Conservation (phyloP, 1,140 invertebrate species). For the Drosophila sechellia region DNA sequence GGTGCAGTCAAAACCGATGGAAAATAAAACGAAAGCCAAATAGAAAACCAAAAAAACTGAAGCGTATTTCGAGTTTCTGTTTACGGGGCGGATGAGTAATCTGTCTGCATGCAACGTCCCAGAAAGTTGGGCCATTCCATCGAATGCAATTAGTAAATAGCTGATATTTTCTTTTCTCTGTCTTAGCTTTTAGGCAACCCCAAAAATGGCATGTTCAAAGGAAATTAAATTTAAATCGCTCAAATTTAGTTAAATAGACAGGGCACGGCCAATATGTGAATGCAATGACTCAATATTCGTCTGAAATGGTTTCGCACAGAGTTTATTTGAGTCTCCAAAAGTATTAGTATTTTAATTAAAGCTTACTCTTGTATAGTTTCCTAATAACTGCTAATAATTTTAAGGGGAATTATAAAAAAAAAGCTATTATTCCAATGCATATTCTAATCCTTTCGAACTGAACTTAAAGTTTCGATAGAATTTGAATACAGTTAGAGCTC, state of each 20-base stretch:
- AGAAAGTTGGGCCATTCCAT: constrained; percentile 6
- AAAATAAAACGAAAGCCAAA: constrained; percentile 7
- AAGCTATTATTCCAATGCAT: neutral
- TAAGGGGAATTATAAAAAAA: neutral
- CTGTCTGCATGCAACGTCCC: constrained; percentile 23
- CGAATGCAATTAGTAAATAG: constrained; percentile 60
- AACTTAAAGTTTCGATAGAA: neutral
- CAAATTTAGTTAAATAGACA: constrained; percentile 29
- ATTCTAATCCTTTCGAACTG: constrained; percentile 3
- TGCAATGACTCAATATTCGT: constrained; percentile 14
- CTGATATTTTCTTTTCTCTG: constrained; percentile 27
- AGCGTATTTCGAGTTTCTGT: constrained; percentile 4
- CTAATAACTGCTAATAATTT: neutral
- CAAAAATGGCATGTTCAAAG: constrained; percentile 45
- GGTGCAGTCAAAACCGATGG: constrained; percentile 36
- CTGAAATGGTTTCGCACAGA: constrained; percentile 3
- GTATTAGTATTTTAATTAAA: constrained; percentile 44
- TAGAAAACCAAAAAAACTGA: constrained; percentile 1
- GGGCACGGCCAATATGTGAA: constrained; percentile 19
- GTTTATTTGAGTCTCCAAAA: constrained; percentile 20
- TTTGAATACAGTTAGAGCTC: neutral
- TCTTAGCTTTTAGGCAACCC: constrained; percentile 30
- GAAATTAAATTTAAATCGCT: constrained; percentile 39
- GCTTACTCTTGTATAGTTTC: constrained; percentile 5
- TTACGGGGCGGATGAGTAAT: constrained; percentile 53